Evolutionary conservation across 2,888 invertebrate species (phyloP).

Genomic region (Sphinx pinastri): DNA sequence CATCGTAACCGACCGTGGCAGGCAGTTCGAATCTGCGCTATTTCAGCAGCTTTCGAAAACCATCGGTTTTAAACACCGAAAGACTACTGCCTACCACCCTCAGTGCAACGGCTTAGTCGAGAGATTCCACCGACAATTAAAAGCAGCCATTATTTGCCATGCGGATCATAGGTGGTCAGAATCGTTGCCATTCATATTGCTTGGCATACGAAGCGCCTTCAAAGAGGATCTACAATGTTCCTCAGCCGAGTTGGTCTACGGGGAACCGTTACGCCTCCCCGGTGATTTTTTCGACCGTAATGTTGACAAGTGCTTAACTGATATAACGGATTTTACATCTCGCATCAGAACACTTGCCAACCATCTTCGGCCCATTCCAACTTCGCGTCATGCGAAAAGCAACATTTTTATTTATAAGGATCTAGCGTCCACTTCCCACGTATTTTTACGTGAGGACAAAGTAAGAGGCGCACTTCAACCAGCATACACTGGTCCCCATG

Average conservation of each 20-base stretch:
- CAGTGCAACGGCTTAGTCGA: conserved; percentile 34
- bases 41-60: conserved; percentile 26
- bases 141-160: conserved; percentile 33
- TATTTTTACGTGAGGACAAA: conserved; percentile 29
- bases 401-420: conserved; percentile 30
- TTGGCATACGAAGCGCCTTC: too few species aligned
- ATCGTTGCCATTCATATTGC: conserved; percentile 25
- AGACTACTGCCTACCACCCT: conserved; percentile 34
- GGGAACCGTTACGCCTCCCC: too few species aligned
- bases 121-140: conserved; percentile 35
- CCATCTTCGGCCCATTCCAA: conserved; percentile 20
- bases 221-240: too few species aligned
- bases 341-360: conserved; percentile 5
- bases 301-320: background rate
- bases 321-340: conserved; percentile 1
- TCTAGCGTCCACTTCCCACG: conserved; percentile 21
- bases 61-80: conserved; percentile 27
- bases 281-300: too few species aligned
- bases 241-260: too few species aligned
- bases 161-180: conserved; percentile 27
- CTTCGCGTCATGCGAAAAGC: conserved; percentile 24
- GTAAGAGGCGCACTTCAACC: background rate
- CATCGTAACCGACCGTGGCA: conserved; percentile 57
- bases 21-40: conserved; percentile 45
- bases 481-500: conserved; percentile 1